Conservation (phyloP, 2,888 invertebrate species). For the Cosmia trapezina region DNA sequence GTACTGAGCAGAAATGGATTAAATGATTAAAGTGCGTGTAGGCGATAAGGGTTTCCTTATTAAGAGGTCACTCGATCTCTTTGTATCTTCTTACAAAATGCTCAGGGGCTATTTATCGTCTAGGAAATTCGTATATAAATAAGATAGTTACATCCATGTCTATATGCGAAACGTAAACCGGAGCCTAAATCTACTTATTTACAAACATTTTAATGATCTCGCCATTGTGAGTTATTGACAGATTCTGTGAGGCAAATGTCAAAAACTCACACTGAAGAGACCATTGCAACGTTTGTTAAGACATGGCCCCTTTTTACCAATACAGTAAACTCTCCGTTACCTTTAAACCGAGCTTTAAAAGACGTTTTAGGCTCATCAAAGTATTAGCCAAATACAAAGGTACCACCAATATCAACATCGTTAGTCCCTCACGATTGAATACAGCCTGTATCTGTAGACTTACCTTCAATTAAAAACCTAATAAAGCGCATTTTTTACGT, state of each 20-base stretch:
- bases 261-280: not conserved
- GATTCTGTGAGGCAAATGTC: too few relatives aligned
- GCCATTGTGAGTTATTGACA: too few relatives aligned
- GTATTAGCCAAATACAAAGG: not conserved
- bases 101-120: not conserved
- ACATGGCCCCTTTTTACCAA: not conserved
- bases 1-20: conserved; percentile 26
- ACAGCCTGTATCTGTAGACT: too few relatives aligned
- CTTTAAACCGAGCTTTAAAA: not conserved
- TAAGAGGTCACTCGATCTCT: conserved; percentile 34
- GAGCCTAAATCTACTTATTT: too few relatives aligned
- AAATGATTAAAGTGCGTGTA: conserved; percentile 43
- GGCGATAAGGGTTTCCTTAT: conserved; percentile 49
- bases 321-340: too few relatives aligned
- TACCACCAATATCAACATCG: not conserved
- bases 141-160: too few relatives aligned
- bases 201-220: too few relatives aligned
- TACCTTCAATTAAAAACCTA: not conserved
- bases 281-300: not conserved
- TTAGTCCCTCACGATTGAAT: not conserved
- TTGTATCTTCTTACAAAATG: not conserved
- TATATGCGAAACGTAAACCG: too few relatives aligned
- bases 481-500: not conserved
- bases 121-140: not conserved
- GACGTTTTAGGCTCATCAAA: not conserved